Percentiles rank a stretch among this genome's conserved stretches.
Conservation (phyloP, 2,113 vertebrate genomes). For the Scopus umbretta region DNA sequence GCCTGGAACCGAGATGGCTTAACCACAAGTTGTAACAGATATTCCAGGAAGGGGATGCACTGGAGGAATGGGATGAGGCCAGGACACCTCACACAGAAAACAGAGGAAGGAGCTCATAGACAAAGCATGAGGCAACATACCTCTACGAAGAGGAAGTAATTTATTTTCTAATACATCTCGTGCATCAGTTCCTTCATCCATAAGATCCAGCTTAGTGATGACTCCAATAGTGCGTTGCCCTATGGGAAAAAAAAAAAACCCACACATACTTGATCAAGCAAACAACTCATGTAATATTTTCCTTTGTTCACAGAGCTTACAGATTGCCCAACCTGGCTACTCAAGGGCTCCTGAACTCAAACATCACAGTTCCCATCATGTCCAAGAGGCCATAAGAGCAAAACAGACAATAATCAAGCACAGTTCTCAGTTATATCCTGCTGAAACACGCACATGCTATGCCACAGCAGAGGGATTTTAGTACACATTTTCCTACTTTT, state of each 20-base stretch:
- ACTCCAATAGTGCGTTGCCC: conserved; percentile 96
- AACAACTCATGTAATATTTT: background rate
- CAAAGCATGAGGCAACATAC: conserved; percentile 52
- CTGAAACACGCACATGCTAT: background rate
- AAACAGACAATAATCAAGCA: background rate
- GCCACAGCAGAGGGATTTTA: background rate
- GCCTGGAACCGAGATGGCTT: background rate
- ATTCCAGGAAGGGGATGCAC: background rate
- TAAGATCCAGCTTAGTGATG: conserved; percentile 97
- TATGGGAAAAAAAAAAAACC: background rate
- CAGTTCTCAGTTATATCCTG: background rate
- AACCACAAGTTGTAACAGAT: background rate
- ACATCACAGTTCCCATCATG: background rate
- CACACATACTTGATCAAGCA: background rate
- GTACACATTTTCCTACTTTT: background rate
- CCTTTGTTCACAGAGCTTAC: background rate
- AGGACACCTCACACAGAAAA: background rate
- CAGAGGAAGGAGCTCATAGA: background rate
- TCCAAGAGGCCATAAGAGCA: background rate
- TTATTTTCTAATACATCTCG: conserved; percentile 97
- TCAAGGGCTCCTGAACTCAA: background rate
- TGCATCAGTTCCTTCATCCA: conserved; percentile 98
- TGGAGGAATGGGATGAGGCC: background rate
- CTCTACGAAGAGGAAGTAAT: conserved; percentile 91
- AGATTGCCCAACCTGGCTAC: background rate